A percentile compares a stretch with the other conserved stretches of the same genome.
These are phyloP conservation scores for Orthosia gothica DNA, from an alignment of 2,888 invertebrate genomes.

Conservation along the genomic window DNA sequence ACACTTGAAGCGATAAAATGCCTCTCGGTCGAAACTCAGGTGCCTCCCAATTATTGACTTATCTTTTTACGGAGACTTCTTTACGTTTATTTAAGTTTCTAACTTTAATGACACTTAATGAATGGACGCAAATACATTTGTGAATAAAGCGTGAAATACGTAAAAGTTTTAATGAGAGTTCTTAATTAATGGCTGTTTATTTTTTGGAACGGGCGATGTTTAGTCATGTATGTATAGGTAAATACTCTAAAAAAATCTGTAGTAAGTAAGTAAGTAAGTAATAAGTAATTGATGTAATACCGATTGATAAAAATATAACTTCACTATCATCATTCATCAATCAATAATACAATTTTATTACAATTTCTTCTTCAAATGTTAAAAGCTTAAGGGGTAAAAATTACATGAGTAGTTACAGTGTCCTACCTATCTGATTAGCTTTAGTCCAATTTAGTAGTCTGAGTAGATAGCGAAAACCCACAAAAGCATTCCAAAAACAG, in stretches of 20 bases:
- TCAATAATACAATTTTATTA: too few species aligned
- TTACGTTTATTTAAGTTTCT: constrained; percentile 41
- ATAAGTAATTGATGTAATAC: too few species aligned
- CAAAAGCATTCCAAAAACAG: constrained; percentile 21
- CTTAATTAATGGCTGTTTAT: constrained; percentile 1
- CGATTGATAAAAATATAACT: too few species aligned
- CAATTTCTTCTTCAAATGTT: too few species aligned
- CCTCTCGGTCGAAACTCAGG: constrained; percentile 36
- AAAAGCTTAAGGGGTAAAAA: too few species aligned
- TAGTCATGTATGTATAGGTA: too few species aligned
- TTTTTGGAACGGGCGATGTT: neutral
- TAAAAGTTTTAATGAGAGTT: constrained; percentile 14
- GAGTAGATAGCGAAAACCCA: constrained; percentile 1
- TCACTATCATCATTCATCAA: too few species aligned
- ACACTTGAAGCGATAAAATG: constrained; percentile 57
- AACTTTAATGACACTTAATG: constrained; percentile 35
- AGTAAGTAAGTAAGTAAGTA: too few species aligned
- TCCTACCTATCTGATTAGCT: neutral
- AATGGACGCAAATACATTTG: constrained; percentile 30
- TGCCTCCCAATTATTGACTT: constrained; percentile 41
- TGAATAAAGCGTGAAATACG: constrained; percentile 10
- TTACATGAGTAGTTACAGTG: too few species aligned
- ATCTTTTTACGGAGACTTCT: constrained; percentile 33
- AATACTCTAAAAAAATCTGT: too few species aligned
- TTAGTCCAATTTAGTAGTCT: constrained; percentile 7